Conservation (phyloP, 2,888 invertebrate species). For the Ormyrus labotus region DNA sequence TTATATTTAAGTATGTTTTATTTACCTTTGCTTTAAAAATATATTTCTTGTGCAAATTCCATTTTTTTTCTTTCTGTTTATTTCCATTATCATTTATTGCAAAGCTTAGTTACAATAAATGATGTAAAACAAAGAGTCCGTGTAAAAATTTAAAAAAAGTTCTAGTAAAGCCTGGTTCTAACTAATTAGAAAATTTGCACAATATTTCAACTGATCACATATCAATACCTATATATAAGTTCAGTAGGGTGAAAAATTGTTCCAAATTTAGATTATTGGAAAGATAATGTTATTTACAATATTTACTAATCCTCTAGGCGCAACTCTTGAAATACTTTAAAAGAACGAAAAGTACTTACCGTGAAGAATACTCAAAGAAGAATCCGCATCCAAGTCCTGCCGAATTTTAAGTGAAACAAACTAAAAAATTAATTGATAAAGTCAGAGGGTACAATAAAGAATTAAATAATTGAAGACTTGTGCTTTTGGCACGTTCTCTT, state of each 20-base stretch:
- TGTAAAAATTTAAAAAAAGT: too few relatives aligned
- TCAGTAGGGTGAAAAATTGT: constrained; percentile 66
- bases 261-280: constrained; percentile 66
- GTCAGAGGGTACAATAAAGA: too few relatives aligned
- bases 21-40: constrained; percentile 14
- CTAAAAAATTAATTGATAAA: too few relatives aligned
- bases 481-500: neutral
- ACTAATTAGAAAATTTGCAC: neutral
- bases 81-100: neutral
- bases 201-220: constrained; percentile 49
- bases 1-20: neutral
- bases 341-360: too few relatives aligned
- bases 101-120: neutral
- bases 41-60: neutral
- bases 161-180: too few relatives aligned
- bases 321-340: too few relatives aligned
- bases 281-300: constrained; percentile 58
- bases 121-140: neutral
- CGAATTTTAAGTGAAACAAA: too few relatives aligned
- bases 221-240: constrained; percentile 59
- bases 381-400: too few relatives aligned
- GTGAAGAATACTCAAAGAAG: too few relatives aligned
- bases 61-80: neutral
- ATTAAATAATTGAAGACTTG: too few relatives aligned
- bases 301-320: neutral